These are phyloP conservation scores for Drosophila hawaiiensis DNA, from an alignment of 2,888 invertebrate genomes.

Conservation along the genomic window DNA sequence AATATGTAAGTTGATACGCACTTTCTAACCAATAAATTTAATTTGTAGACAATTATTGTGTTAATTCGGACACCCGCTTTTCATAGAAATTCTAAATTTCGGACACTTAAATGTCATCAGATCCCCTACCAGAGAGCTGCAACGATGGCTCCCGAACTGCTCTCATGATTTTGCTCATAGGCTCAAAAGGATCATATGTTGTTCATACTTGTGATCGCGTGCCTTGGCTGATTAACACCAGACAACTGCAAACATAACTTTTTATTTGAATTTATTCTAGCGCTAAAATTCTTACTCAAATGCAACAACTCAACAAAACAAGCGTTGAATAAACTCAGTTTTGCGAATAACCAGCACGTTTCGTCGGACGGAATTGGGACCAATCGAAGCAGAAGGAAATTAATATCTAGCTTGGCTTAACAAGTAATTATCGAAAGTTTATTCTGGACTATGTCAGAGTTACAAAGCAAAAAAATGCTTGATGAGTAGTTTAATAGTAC, in stretches of 20 bases:
- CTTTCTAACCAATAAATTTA: background rate
- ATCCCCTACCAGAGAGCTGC: background rate
- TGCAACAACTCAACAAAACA: background rate
- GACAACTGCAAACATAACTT: background rate
- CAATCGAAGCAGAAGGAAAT: background rate
- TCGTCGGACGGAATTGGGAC: too few species aligned
- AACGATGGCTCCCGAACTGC: background rate
- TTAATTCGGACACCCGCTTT: background rate
- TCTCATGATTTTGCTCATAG: background rate
- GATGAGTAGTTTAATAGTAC: background rate
- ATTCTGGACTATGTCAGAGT: background rate
- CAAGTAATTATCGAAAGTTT: background rate
- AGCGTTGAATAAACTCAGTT: background rate
- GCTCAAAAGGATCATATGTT: background rate
- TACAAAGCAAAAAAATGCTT: background rate
- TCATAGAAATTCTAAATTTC: background rate
- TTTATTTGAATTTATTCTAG: background rate
- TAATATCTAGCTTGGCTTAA: background rate
- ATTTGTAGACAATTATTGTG: background rate
- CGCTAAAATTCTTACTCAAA: background rate
- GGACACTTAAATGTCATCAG: background rate
- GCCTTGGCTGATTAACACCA: background rate
- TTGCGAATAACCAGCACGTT: background rate
- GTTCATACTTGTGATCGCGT: background rate
- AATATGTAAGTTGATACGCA: constrained; percentile 20